Percentiles rank a stretch among this genome's conserved stretches.
phyloP scores from a whole-genome alignment of 1,140 invertebrate species.

The Caenorhabditis brenneri region DNA sequence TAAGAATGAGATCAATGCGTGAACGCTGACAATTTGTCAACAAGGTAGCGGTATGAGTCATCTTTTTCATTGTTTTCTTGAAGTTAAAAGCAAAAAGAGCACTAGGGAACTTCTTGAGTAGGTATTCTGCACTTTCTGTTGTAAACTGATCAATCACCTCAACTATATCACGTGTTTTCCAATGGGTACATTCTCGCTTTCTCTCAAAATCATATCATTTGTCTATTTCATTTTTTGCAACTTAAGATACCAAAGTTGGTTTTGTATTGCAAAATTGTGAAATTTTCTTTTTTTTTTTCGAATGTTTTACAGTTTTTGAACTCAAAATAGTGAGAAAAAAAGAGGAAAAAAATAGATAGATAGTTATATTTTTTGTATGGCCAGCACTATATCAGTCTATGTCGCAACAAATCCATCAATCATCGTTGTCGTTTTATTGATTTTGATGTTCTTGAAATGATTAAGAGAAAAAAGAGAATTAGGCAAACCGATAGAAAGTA shows the following conservation, averaged over 20 bases:
- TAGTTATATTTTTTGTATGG: not conserved
- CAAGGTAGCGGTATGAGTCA: slow-evolving; percentile 18
- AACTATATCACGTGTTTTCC: not conserved
- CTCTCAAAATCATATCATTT: not conserved
- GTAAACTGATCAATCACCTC: slow-evolving; percentile 1
- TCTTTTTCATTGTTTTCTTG: not conserved
- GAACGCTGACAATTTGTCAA: not conserved
- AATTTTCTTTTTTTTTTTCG: no score
- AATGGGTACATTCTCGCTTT: not conserved
- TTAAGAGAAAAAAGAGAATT: not conserved
- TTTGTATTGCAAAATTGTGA: not conserved
- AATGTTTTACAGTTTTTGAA: no score
- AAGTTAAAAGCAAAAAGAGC: not conserved
- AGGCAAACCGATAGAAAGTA: not conserved
- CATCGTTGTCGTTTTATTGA: not conserved
- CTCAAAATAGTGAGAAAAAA: not conserved
- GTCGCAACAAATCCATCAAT: slow-evolving; percentile 1
- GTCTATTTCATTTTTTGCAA: not conserved
- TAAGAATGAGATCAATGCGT: not conserved
- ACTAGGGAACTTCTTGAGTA: not conserved
- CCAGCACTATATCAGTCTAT: not conserved
- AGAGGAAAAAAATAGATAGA: not conserved
- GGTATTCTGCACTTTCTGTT: not conserved
- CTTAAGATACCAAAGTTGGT: no score
- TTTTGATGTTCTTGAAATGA: not conserved